Evolutionary conservation across 2,888 invertebrate species (phyloP).

Genomic region (Drosophila sordidula): DNA sequence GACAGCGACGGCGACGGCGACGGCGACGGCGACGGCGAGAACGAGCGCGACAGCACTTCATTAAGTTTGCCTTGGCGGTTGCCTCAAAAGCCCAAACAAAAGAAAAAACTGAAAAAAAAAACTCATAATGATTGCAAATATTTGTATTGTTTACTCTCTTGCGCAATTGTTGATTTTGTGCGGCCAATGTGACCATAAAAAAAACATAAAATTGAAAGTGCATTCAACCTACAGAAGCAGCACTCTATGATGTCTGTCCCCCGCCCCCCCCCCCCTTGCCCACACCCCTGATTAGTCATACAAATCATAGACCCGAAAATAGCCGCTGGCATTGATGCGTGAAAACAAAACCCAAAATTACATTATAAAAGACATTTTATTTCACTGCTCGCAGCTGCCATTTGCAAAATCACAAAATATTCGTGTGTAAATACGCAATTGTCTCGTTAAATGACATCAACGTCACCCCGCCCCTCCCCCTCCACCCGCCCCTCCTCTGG

Average conservation of each 20-base stretch:
- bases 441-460: slow-evolving; percentile 54
- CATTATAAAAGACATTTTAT: slow-evolving; percentile 66
- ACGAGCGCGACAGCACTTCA: slow-evolving; percentile 16
- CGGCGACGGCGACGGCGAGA: slow-evolving; percentile 12
- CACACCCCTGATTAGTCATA: slow-evolving; percentile 40
- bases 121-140: slow-evolving; percentile 64
- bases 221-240: slow-evolving; percentile 61
- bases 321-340: slow-evolving; percentile 71
- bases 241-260: not conserved
- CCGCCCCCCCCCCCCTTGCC: too few relatives aligned
- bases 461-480: not conserved
- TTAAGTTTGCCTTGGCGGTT: slow-evolving; percentile 23
- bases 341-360: slow-evolving; percentile 63
- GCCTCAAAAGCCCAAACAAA: slow-evolving; percentile 14
- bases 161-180: slow-evolving; percentile 64
- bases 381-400: slow-evolving; percentile 45
- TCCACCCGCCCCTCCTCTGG: not conserved
- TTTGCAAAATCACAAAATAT: slow-evolving; percentile 36
- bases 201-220: slow-evolving; percentile 60
- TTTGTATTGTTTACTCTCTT: slow-evolving; percentile 52
- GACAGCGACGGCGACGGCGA: not conserved
- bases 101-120: slow-evolving; percentile 27
- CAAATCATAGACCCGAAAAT: slow-evolving; percentile 57
- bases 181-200: slow-evolving; percentile 62
- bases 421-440: slow-evolving; percentile 55